These are phyloP conservation scores for Thunnus albacares DNA, from an alignment of 2,797 vertebrate species.

Conservation along the genomic window DNA sequence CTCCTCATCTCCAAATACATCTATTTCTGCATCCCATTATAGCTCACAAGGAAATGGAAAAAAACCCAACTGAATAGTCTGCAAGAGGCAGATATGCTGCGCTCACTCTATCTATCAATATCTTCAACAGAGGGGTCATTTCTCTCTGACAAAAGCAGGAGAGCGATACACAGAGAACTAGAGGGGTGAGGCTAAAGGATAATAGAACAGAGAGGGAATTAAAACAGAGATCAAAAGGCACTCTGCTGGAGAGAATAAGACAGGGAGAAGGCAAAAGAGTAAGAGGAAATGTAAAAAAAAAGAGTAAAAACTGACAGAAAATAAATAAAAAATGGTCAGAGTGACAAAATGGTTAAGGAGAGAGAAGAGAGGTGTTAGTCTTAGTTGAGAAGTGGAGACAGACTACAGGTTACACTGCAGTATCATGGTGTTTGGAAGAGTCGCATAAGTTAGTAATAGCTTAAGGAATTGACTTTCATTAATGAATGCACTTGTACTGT, in stretches of 20 bases:
- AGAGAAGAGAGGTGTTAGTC: not conserved
- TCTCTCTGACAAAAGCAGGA: slow-evolving; percentile 46
- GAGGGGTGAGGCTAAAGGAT: slow-evolving; percentile 13
- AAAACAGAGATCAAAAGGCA: slow-evolving; percentile 34
- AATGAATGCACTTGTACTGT: not conserved
- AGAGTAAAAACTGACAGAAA: not conserved
- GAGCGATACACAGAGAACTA: slow-evolving; percentile 14
- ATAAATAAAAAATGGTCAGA: not conserved
- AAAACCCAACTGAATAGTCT: slow-evolving; percentile 25
- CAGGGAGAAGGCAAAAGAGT: not conserved
- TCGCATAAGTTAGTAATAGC: not conserved
- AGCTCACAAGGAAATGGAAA: slow-evolving; percentile 39
- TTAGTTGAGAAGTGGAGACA: not conserved
- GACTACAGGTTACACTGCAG: not conserved
- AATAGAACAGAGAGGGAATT: slow-evolving; percentile 33
- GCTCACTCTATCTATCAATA: slow-evolving; percentile 38
- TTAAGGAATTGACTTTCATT: not conserved
- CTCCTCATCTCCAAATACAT: slow-evolving; percentile 61
- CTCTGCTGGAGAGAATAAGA: not conserved
- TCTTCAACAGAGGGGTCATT: slow-evolving; percentile 48
- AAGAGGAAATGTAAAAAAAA: not conserved
- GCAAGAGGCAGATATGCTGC: slow-evolving; percentile 35
- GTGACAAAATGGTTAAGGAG: not conserved
- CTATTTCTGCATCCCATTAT: slow-evolving; percentile 48
- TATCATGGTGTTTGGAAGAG: not conserved